Base-by-base conservation (phyloP, 2,113 vertebrate species). In the Ranitomeya imitator region DNA sequence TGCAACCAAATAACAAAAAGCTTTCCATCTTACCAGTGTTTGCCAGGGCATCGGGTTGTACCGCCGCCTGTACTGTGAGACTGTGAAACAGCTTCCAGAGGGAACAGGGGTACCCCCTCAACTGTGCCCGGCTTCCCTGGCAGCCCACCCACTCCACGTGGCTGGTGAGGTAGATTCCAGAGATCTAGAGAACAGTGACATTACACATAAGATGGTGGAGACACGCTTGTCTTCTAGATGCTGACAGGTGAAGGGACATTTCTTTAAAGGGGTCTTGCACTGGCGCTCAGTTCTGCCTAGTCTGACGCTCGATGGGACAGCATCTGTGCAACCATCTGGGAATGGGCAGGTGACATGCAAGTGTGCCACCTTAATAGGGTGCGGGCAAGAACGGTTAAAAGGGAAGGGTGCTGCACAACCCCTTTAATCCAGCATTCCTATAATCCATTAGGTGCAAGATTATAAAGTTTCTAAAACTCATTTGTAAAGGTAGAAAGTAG, bases 31-130 rank as follows among this genome's bases (percentile, higher is more conserved):
- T 86, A 99, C 98, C 98, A 90, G 97, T 96, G 91, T 95, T 94
- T 0, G 93, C 86, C 89, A 98, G 91, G 0, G 95, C 96, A 0
- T 94, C 91, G 0, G 97, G 97, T 0, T 3, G 94, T 74, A 92
- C 86, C 0, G 94, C 95, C 1, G 97, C 96, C 52, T 96, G 95
- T 0, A 98, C 96, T 0, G 96, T 97, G 26, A 99, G 90, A 1
- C 94, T 94, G 2, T 99, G 98, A 90, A 99, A 99, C 10, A 99
- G 91, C 18, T 96, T 97, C 98, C 98, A 99, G 23, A 99, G 95
- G 8, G 97, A 95, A 31, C 98, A 99, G 0, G 97, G 93, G 91
- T 99, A 99, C 26, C 98, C 98, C 87, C 98, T 92, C 21, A 98
- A 91, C 88, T 96, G 95, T 0, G 94, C 90, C 55, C 93, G 94